Evolutionary conservation across 1,140 invertebrate species (phyloP), one percentile per base, ranked within the genome.

Genomic region (Sminthurinus signatus): DNA sequence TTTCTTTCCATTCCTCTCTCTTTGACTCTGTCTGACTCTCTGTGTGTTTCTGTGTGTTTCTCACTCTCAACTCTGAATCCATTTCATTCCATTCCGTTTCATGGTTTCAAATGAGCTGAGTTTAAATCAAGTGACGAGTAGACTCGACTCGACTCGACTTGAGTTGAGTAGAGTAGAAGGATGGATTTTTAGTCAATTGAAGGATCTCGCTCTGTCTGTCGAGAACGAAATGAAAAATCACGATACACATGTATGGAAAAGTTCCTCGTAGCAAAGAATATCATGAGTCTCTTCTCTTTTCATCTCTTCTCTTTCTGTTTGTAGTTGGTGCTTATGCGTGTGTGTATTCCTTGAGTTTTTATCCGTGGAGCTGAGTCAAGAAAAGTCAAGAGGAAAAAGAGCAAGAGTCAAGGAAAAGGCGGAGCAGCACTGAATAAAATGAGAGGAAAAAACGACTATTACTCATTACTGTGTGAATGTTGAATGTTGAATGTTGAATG

Each of bases 41-140:
- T 19, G n/a, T n/a, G n/a, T n/a, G n/a, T n/a, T n/a, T n/a, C n/a
- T 64, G 63, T 64, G 57, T 58, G 32, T 52, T 25, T 52, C 21
- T 28, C 21, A 5, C 50, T 52, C 50, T 52, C 21, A n/a, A n/a
- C n/a, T n/a, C n/a, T 28, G 2, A 27, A 2, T 15, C 50, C 15
- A 5, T 48, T 8, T 48, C 5, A 5, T n/a, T 48, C 8, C 8
- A 4, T 19, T 48, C 17, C n/a, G 44, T 19, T 8, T 10, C n/a
- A n/a, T 46, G 44, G 27, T 52, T 52, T 52, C 21, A 52, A 52
- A 23, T 52, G 50, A 52, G 27, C 25, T 48, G 44, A 48, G n/a
- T n/a, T n/a, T n/a, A n/a, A n/a, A n/a, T n/a, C n/a, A n/a, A n/a
- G n/a, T n/a, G n/a, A n/a, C n/a, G n/a, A n/a, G n/a, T n/a, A n/a